Evolutionary conservation across 2,888 invertebrate genomes (phyloP), one percentile per base, ranked within the genome.

Genomic region (Latheticus oryzae): DNA sequence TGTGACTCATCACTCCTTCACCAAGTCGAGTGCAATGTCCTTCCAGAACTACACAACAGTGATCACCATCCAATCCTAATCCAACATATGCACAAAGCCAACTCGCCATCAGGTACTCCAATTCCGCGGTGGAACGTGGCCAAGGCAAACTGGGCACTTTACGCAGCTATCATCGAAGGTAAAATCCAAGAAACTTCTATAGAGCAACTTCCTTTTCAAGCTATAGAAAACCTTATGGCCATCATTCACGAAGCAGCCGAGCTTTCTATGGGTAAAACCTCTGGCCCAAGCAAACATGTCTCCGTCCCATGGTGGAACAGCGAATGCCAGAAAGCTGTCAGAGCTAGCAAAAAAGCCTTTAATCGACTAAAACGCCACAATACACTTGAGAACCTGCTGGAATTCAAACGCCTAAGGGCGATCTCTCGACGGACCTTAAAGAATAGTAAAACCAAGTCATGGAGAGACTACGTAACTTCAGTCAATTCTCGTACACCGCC

Each of bases 301-400:
- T 17, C 11, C 32, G 50, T 58, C 1, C 58, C 62, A 11, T 60
- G 62, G 62, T 62, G 60, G 58, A 60, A 62, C 32, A 32, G 51
- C 2, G 43, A 42, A 15, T 58, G 60, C 37, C 7, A 47, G 16
- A 43, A 26, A 16, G 40, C 55, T 21, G 28, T 43, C 7, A 40
- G 35, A 32, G 35, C 51, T 5, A 40, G 38, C 13, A 61, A 62
- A 54, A 47, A 3, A 13, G 58, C 61, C 16, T 38, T 61, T 15
- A 58, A 61, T 21, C 37, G 24, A 47, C 55, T 26, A 7, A 42
- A 24, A 24, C n/a, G 15, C 12, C 26, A 26, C 16, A 23, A 24
- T 17, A 43, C 32, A 5, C 5, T 23, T 11, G 54, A 57, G 48
- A 55, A 62, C 40, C 37, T 58, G 2, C 47, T 60, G n/a, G 45